A percentile compares a stretch with the other conserved stretches of the same genome.
phyloP scores from a whole-genome alignment of 2,888 invertebrate species.

The Tridacna crocea region DNA sequence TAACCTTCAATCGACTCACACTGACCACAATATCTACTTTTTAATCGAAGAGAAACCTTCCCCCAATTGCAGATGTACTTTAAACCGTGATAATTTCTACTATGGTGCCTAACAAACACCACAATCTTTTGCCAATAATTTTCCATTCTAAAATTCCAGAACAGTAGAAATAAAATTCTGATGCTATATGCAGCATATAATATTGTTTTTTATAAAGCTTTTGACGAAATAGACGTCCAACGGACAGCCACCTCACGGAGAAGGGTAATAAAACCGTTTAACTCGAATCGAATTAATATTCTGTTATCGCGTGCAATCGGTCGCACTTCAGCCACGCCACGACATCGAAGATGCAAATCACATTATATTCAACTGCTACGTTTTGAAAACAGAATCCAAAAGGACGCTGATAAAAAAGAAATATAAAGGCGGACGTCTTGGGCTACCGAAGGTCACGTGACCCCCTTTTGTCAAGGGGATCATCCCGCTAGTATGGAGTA shows the following conservation, averaged over 20 bases:
- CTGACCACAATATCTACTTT: conserved; percentile 14
- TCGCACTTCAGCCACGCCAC: conserved; percentile 26
- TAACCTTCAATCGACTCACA: background rate
- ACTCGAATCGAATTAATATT: conserved; percentile 18
- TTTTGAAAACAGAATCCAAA: background rate
- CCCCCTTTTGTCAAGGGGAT: conserved; percentile 17
- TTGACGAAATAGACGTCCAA: too few species aligned
- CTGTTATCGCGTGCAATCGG: conserved; percentile 26
- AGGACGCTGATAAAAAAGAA: conserved; percentile 10
- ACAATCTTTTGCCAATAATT: too few species aligned
- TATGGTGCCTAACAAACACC: too few species aligned
- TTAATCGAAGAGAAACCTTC: background rate
- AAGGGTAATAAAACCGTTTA: conserved; percentile 12
- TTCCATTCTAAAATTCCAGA: too few species aligned
- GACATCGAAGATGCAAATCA: conserved; percentile 24
- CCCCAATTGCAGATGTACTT: background rate
- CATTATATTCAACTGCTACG: conserved; percentile 4
- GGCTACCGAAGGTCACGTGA: conserved; percentile 19
- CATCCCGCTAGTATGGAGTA: conserved; percentile 21
- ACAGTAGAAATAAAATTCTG: too few species aligned
- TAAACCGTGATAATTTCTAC: background rate
- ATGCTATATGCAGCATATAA: too few species aligned
- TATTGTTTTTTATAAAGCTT: too few species aligned
- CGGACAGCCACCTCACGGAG: background rate
- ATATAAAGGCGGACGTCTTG: conserved; percentile 16